Conservation (phyloP, 2,113 vertebrate species). For the Epinephelus lanceolatus region DNA sequence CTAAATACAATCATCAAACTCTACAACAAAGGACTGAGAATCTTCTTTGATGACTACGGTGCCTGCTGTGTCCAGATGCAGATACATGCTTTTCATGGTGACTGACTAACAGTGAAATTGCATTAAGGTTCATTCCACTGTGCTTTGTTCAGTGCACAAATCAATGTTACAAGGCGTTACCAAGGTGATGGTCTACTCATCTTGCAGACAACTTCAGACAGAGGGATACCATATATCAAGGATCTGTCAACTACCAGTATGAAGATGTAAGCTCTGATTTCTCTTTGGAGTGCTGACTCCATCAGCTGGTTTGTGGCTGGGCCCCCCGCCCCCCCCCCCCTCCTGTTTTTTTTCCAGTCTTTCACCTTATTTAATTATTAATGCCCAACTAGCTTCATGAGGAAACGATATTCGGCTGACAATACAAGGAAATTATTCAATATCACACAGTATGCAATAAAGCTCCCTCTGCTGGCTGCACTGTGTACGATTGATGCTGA, state of each 20-base stretch:
- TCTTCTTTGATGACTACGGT: slow-evolving; percentile 94
- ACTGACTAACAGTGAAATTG: background rate
- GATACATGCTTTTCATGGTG: background rate
- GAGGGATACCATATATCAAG: slow-evolving; percentile 91
- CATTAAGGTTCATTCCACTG: background rate
- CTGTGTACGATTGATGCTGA: no score
- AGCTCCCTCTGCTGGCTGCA: no score
- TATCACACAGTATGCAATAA: no score
- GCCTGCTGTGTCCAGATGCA: slow-evolving; percentile 88
- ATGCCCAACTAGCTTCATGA: no score
- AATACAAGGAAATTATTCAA: no score
- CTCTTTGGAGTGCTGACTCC: no score
- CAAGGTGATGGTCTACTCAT: slow-evolving; percentile 27
- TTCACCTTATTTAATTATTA: no score
- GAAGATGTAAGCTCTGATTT: slow-evolving; percentile 88
- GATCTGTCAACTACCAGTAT: slow-evolving; percentile 89
- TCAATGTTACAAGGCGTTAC: background rate
- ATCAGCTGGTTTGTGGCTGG: no score
- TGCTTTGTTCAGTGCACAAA: background rate
- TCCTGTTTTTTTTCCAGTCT: no score
- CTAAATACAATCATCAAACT: slow-evolving; percentile 87
- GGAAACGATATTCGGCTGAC: no score
- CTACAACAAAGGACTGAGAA: slow-evolving; percentile 89
- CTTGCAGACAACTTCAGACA: slow-evolving; percentile 88
- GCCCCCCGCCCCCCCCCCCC: no score